These are phyloP conservation scores for Atopsyche davidsoni DNA, from an alignment of 1,140 invertebrate genomes.

Conservation along the genomic window DNA sequence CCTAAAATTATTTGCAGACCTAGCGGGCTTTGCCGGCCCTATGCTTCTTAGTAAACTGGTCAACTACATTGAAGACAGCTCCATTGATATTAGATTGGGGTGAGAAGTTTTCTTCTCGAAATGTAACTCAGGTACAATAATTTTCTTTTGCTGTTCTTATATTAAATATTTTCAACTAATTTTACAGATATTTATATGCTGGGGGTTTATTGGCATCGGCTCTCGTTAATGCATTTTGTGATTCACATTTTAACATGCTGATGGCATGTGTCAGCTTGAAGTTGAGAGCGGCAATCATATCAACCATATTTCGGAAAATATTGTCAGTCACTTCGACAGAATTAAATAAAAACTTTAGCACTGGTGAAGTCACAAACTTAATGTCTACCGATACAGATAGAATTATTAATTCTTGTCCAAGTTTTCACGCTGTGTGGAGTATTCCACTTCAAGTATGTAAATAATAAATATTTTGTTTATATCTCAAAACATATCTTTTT, in stretches of 20 bases:
- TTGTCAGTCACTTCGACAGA: conserved; percentile 54
- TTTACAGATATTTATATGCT: conserved; percentile 57
- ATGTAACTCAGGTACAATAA: background rate
- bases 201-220: conserved; percentile 60
- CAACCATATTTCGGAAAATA: conserved; percentile 82
- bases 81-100: conserved; percentile 60
- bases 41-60: conserved; percentile 81
- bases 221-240: conserved; percentile 70
- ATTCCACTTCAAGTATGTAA: conserved; percentile 79
- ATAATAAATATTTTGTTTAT: conserved; percentile 2
- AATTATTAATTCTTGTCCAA: conserved; percentile 91
- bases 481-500: conserved; percentile 6
- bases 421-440: conserved; percentile 96
- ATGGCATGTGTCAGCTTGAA: conserved; percentile 82
- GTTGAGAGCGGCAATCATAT: conserved; percentile 77
- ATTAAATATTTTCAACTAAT: background rate
- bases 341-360: conserved; percentile 56
- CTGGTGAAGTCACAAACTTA: conserved; percentile 91
- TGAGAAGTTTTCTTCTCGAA: conserved; percentile 29
- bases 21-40: conserved; percentile 79
- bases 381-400: conserved; percentile 95
- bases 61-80: conserved; percentile 69
- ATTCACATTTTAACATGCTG: conserved; percentile 84
- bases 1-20: conserved; percentile 79
- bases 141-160: conserved; percentile 1